These are phyloP conservation scores for Euzetes globulus DNA, from an alignment of 2,888 invertebrate species.

Conservation along the genomic window DNA sequence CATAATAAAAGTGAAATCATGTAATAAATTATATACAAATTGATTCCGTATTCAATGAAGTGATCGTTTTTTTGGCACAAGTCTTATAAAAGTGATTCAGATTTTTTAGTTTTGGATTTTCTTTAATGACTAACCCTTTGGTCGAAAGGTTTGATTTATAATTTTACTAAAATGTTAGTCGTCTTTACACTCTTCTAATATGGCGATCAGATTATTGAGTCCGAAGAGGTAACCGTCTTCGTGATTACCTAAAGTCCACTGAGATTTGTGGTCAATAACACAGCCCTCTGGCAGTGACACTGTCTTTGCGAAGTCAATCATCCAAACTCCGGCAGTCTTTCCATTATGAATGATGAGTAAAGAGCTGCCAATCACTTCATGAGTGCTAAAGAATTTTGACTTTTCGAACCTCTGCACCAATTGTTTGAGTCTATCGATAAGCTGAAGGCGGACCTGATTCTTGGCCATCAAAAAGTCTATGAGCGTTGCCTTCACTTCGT, in stretches of 20 bases:
- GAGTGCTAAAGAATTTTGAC: slow-evolving; percentile 68
- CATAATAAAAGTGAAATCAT: background rate
- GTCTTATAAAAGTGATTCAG: background rate
- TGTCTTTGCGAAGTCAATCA: slow-evolving; percentile 96
- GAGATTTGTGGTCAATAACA: slow-evolving; percentile 65
- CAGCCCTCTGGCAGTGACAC: slow-evolving; percentile 62
- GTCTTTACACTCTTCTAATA: slow-evolving; percentile 44
- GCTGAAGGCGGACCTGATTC: slow-evolving; percentile 57
- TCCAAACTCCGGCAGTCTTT: slow-evolving; percentile 79
- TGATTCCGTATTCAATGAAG: too few relatives aligned
- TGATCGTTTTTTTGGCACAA: background rate
- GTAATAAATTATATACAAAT: background rate
- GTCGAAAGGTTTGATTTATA: background rate
- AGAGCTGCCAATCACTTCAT: slow-evolving; percentile 87
- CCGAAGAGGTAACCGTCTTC: slow-evolving; percentile 92
- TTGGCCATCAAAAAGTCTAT: slow-evolving; percentile 63
- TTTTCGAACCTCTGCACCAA: slow-evolving; percentile 69
- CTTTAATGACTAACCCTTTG: background rate
- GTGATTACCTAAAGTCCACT: slow-evolving; percentile 88
- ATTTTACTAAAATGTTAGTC: too few relatives aligned
- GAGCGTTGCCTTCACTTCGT: slow-evolving; percentile 66
- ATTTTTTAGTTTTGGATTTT: background rate
- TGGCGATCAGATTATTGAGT: slow-evolving; percentile 79
- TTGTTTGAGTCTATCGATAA: slow-evolving; percentile 65
- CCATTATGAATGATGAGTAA: slow-evolving; percentile 88